Evolutionary conservation across 1,140 invertebrate genomes (phyloP), one percentile per base, ranked within the genome.

Genomic region (Ctenoplectra terminalis): DNA sequence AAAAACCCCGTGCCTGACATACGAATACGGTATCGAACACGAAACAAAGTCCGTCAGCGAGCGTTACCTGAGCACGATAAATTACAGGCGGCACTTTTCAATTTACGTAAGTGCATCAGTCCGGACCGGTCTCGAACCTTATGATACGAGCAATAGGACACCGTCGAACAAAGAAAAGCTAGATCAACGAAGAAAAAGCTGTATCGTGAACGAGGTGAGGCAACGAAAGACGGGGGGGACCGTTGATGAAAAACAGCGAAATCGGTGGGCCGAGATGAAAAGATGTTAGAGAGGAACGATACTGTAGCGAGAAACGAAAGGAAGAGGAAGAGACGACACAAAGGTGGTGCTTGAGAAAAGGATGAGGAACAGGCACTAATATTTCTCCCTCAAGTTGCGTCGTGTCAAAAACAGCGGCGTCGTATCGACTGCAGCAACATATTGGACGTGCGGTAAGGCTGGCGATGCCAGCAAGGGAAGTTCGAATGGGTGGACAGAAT

Each of bases 51-150:
- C 15, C 6, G 17, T 9, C 15, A 29, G 6, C 15, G 1, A 29
- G 17, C 37, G 43, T 67, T 31, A n/a, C 7, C 34, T 48, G 69
- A 71, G 23, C n/a, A 8, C 76, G 73, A 81, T 66, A 78, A 73
- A 80, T 83, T 74, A 63, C 69, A 54, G 6, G 26, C 37, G 67
- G 52, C 52, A 76, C 73, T 87, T 86, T 87, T 83, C 66, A 87
- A 87, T 86, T 60, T 66, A 50, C 54, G 50, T 60, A 83, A 87
- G 85, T 87, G 75, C 75, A 86, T 66, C 66, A 50, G 48, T 37
- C 70, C 61, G 40, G 72, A 67, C 31, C 37, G 23, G 17, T 60
- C 4, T n/a, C 64, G 37, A 75, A 29, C 34, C 26, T 60, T 54
- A 43, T 69, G 46, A 54, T 54, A 61, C 66, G 50, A 52, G 7